phyloP scores from a whole-genome alignment of 2,797 vertebrate genomes.

The Phylloscopus collybita region DNA sequence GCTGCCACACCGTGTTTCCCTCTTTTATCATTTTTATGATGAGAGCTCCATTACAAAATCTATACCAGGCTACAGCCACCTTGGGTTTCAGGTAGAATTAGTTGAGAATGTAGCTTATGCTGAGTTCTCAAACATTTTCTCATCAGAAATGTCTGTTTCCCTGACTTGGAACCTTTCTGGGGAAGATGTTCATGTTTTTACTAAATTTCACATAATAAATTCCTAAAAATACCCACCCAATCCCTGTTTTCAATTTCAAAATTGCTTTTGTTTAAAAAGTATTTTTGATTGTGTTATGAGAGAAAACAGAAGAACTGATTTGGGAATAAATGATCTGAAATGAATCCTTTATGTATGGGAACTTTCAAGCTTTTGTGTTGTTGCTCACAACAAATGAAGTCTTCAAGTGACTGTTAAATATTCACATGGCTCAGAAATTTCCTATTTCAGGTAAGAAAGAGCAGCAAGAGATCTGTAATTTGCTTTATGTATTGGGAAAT shows the following conservation, averaged over 20 bases:
- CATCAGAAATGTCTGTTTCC: not conserved
- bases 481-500: not conserved
- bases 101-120: not conserved
- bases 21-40: not conserved
- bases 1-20: not conserved
- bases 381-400: not conserved
- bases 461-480: not conserved
- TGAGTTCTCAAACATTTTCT: not conserved
- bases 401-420: not conserved
- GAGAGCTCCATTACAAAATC: not conserved
- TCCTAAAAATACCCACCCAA: not conserved
- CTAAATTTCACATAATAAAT: not conserved
- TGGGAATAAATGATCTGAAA: not conserved
- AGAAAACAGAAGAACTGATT: not conserved
- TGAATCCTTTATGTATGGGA: not conserved
- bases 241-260: not conserved
- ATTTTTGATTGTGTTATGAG: not conserved
- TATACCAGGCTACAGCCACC: not conserved
- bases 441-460: not conserved
- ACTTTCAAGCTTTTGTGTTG: not conserved
- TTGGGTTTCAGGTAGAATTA: not conserved
- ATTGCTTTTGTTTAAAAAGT: not conserved
- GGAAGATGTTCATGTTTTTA: not conserved
- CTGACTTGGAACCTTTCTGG: not conserved
- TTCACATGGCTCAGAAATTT: not conserved